Evolutionary conservation across 2,888 invertebrate genomes (phyloP).

Genomic region (Portevinia maculata): DNA sequence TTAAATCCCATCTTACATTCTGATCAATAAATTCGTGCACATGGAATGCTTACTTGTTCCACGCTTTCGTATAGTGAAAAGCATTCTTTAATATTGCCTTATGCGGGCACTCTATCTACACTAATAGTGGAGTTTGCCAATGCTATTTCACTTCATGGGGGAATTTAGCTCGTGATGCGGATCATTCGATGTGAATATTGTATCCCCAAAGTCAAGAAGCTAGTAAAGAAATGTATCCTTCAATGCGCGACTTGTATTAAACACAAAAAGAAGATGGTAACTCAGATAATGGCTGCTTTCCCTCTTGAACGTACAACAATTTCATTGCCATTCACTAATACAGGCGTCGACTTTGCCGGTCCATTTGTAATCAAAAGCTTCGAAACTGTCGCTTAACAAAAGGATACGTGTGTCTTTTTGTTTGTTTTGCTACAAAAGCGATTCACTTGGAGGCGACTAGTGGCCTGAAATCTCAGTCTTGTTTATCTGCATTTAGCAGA

Average conservation of each 20-base stretch:
- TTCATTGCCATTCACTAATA: neutral
- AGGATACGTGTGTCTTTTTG: neutral
- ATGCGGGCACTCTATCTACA: neutral
- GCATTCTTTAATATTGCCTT: neutral
- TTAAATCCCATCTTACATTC: too few species aligned
- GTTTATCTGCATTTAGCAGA: neutral
- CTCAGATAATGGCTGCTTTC: neutral
- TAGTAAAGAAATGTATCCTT: neutral
- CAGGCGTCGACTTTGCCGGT: conserved; percentile 5
- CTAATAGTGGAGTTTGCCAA: neutral
- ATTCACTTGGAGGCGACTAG: neutral
- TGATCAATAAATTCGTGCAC: too few species aligned
- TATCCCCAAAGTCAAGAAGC: neutral
- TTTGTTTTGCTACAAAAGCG: neutral
- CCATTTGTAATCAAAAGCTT: neutral
- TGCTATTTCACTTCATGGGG: neutral
- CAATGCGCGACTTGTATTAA: neutral
- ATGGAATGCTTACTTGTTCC: too few species aligned
- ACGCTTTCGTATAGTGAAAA: neutral
- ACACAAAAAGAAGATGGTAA: neutral
- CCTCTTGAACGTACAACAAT: neutral
- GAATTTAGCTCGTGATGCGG: neutral
- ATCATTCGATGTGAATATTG: neutral
- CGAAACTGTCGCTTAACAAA: neutral
- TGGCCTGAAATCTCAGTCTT: neutral